Conservation (phyloP, 1,140 invertebrate species). For the Drosophila virilis region DNA sequence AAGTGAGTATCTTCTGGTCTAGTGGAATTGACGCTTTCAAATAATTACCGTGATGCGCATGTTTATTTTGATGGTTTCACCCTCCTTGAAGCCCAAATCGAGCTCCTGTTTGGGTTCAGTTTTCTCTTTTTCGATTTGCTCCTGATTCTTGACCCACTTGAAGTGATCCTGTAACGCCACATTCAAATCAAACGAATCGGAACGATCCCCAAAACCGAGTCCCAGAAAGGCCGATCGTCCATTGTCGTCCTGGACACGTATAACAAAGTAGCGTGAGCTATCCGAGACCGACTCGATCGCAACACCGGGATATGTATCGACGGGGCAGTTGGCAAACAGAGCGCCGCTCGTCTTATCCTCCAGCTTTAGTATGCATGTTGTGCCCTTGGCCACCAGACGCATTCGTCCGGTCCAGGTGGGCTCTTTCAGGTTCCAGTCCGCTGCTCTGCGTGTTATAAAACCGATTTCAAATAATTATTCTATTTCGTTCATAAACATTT, state of each 20-base stretch:
- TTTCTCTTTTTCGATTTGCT: slow-evolving; percentile 93
- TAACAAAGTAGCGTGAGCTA: slow-evolving; percentile 99
- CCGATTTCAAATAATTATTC: slow-evolving; percentile 1
- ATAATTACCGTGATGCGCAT: slow-evolving; percentile 98
- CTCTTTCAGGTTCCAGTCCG: slow-evolving; percentile 98
- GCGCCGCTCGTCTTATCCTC: slow-evolving; percentile 98
- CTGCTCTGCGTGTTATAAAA: slow-evolving; percentile 89
- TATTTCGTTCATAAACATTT: slow-evolving; percentile 27
- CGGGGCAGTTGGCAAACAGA: slow-evolving; percentile 99
- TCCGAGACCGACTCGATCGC: slow-evolving; percentile 98
- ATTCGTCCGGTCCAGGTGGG: slow-evolving; percentile 99
- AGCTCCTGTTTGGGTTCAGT: slow-evolving; percentile 91
- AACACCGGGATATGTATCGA: slow-evolving; percentile 97
- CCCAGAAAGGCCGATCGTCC: slow-evolving; percentile 98
- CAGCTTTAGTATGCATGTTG: slow-evolving; percentile 94
- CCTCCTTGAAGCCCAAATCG: slow-evolving; percentile 99
- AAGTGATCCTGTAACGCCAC: slow-evolving; percentile 99
- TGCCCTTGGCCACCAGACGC: slow-evolving; percentile 94
- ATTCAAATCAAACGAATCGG: slow-evolving; percentile 99
- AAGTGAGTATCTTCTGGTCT: too few relatives aligned
- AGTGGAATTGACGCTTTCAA: too few relatives aligned
- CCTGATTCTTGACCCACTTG: slow-evolving; percentile 97
- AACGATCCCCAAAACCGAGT: slow-evolving; percentile 98
- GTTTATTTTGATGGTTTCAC: slow-evolving; percentile 99
- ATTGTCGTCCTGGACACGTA: slow-evolving; percentile 97